Conservation (phyloP, 2,113 vertebrate genomes). For the Apodemus speciosus region DNA sequence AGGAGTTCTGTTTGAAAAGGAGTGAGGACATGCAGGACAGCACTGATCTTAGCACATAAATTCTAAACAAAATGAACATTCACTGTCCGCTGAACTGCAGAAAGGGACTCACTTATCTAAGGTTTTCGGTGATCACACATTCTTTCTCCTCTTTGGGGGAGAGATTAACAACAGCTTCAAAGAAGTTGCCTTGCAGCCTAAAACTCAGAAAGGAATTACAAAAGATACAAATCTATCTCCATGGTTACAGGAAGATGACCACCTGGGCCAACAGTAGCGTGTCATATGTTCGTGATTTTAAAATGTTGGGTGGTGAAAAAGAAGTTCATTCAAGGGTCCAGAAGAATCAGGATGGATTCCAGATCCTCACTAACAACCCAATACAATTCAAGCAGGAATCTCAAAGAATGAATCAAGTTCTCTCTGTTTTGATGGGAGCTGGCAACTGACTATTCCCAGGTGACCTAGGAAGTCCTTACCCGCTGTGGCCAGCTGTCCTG, state of each 20-base stretch:
- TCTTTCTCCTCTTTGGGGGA: neutral
- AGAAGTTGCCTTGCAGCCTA: constrained; percentile 45
- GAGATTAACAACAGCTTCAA: constrained; percentile 21
- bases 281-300: neutral
- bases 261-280: neutral
- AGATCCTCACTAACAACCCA: neutral
- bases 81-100: neutral
- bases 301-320: neutral
- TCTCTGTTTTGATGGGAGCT: constrained; percentile 25
- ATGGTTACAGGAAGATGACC: constrained; percentile 73
- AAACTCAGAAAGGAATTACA: constrained; percentile 28
- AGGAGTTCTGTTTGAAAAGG: neutral
- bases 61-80: constrained; percentile 29
- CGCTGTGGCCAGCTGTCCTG: neutral
- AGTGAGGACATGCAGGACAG: neutral
- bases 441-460: neutral
- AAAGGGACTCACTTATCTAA: neutral
- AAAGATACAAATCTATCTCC: constrained; percentile 77
- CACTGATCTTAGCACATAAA: neutral
- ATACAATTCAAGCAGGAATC: neutral
- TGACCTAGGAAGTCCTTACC: constrained; percentile 57
- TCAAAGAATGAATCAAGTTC: constrained; percentile 43
- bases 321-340: neutral
- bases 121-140: neutral
- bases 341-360: neutral